A percentile compares a stretch with the other conserved stretches of the same genome.
Conservation (phyloP, 2,113 vertebrate species). For the Garra rufa region DNA sequence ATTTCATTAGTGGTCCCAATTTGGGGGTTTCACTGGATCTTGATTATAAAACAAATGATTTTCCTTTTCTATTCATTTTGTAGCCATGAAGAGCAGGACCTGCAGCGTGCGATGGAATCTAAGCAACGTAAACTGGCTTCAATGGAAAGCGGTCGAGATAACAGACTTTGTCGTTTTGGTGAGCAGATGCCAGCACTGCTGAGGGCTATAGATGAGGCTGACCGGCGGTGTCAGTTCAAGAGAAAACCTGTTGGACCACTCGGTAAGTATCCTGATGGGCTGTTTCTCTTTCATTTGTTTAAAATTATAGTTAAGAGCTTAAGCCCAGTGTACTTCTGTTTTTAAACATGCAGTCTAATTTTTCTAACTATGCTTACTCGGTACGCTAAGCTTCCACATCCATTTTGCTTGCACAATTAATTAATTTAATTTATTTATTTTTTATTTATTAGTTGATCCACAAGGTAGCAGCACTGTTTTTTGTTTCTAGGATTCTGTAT, state of each 20-base stretch:
- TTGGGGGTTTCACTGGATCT: not conserved
- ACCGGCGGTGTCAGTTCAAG: constrained; percentile 75
- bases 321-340: no score
- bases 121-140: constrained; percentile 78
- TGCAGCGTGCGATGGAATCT: constrained; percentile 65
- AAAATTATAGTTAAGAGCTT: no score
- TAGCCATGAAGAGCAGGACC: constrained; percentile 78
- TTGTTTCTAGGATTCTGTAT: constrained; percentile 84
- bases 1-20: not conserved
- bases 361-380: no score
- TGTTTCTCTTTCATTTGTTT: no score
- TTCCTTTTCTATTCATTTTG: constrained; percentile 4
- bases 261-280: constrained; percentile 75
- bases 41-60: not conserved
- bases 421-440: no score
- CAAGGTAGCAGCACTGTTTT: no score
- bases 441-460: no score
- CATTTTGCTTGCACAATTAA: no score
- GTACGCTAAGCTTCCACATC: no score
- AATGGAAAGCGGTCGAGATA: constrained; percentile 85
- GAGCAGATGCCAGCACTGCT: constrained; percentile 83
- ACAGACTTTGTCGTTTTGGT: constrained; percentile 88
- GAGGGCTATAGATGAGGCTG: constrained; percentile 78
- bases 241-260: constrained; percentile 88
- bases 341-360: no score